These are phyloP conservation scores for Etheostoma perlongum DNA, from an alignment of 2,797 vertebrate species.

Conservation along the genomic window DNA sequence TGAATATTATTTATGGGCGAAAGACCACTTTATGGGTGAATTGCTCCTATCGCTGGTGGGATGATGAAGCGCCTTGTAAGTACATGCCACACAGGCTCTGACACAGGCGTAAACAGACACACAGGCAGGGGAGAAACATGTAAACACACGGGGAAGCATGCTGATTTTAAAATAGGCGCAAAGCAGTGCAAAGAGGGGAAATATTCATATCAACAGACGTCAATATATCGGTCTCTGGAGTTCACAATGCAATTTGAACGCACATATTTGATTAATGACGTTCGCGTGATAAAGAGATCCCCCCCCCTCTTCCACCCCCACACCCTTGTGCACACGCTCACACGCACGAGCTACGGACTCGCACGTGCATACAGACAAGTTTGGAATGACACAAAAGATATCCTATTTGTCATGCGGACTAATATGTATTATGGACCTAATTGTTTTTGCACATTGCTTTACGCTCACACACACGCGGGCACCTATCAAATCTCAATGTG, in stretches of 20 bases:
- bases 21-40: slow-evolving; percentile 89
- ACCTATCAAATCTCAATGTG: slow-evolving; percentile 64
- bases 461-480: slow-evolving; percentile 34
- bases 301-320: not conserved
- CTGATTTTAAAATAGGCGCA: slow-evolving; percentile 53
- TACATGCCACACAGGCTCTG: slow-evolving; percentile 81
- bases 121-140: slow-evolving; percentile 62
- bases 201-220: slow-evolving; percentile 78
- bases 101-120: slow-evolving; percentile 79
- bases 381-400: slow-evolving; percentile 66
- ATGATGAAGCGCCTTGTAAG: slow-evolving; percentile 85
- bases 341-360: not conserved
- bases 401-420: slow-evolving; percentile 70
- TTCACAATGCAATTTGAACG: slow-evolving; percentile 61
- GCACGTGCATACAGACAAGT: slow-evolving; percentile 45
- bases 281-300: slow-evolving; percentile 50
- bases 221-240: slow-evolving; percentile 68
- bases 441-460: slow-evolving; percentile 74
- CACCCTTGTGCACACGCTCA: not conserved
- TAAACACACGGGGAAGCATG: slow-evolving; percentile 62
- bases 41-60: slow-evolving; percentile 84
- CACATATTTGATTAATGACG: slow-evolving; percentile 71
- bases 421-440: slow-evolving; percentile 75
- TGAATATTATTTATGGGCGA: slow-evolving; percentile 93
- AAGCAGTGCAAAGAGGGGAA: slow-evolving; percentile 66